These are phyloP conservation scores for Scolopax bukidnonensis DNA, from an alignment of 2,797 vertebrate genomes.

Conservation along the genomic window DNA sequence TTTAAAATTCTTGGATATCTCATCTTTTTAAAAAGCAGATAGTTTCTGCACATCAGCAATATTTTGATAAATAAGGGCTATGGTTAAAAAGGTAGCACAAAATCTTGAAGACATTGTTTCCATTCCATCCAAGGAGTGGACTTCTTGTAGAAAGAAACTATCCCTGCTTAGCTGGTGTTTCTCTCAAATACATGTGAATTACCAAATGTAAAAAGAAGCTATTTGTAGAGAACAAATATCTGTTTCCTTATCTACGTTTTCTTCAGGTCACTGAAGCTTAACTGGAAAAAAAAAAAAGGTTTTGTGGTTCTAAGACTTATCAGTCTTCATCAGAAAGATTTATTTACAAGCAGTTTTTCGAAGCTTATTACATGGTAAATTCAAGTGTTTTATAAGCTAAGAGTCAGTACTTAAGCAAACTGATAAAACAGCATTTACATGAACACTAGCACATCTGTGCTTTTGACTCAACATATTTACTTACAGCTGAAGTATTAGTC, in stretches of 20 bases:
- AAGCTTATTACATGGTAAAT: slow-evolving; percentile 6
- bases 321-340: slow-evolving; percentile 46
- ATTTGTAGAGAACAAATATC: slow-evolving; percentile 44
- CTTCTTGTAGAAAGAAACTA: background rate
- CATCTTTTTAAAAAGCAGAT: background rate
- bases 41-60: background rate
- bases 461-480: slow-evolving; percentile 43
- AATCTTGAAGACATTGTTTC: background rate
- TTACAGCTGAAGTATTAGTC: background rate
- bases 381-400: slow-evolving; percentile 45
- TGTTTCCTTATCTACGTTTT: slow-evolving; percentile 39
- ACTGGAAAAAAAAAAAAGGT: slow-evolving; percentile 44
- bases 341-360: slow-evolving; percentile 56
- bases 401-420: slow-evolving; percentile 48
- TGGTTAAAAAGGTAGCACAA: background rate
- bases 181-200: background rate
- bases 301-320: slow-evolving; percentile 55
- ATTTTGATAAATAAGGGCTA: background rate
- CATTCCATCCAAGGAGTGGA: background rate
- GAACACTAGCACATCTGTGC: slow-evolving; percentile 26
- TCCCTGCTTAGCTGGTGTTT: background rate
- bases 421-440: slow-evolving; percentile 47
- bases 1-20: background rate
- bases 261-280: slow-evolving; percentile 39
- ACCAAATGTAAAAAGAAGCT: slow-evolving; percentile 10